These are phyloP conservation scores for Tuberolachnus salignus DNA, from an alignment of 2,888 invertebrate species.

Conservation along the genomic window DNA sequence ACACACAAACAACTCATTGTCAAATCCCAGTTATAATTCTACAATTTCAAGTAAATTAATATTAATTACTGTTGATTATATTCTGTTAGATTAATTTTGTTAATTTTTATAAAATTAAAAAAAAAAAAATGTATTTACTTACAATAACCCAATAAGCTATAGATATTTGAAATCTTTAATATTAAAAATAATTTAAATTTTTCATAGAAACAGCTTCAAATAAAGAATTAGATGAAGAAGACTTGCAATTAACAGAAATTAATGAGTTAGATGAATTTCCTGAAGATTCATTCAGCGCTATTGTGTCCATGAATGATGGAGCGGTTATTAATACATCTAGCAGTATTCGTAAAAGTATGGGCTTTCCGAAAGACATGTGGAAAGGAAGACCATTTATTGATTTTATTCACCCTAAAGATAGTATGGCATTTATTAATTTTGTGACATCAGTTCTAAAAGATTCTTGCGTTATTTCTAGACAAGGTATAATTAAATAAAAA, in stretches of 20 bases:
- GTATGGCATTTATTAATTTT: constrained; percentile 76
- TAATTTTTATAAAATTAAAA: no score
- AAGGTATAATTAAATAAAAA: constrained; percentile 39
- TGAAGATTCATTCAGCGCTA: constrained; percentile 69
- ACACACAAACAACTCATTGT: background rate
- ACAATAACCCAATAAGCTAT: no score
- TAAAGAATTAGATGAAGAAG: constrained; percentile 56
- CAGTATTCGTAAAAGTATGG: constrained; percentile 72
- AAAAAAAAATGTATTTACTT: no score
- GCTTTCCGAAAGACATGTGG: constrained; percentile 85
- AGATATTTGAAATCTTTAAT: no score
- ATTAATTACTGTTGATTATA: background rate
- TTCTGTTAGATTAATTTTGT: no score
- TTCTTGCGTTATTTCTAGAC: constrained; percentile 61
- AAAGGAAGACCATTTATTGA: constrained; percentile 84
- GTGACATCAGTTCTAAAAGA: constrained; percentile 72
- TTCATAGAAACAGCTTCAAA: constrained; percentile 58
- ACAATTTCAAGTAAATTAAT: constrained; percentile 13
- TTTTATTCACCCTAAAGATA: constrained; percentile 80
- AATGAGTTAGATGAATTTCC: constrained; percentile 62
- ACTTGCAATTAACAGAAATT: constrained; percentile 65
- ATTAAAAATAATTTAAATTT: background rate
- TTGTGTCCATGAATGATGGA: constrained; percentile 84
- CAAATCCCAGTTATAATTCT: constrained; percentile 5
- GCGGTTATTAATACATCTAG: constrained; percentile 78